Evolutionary conservation across 2,797 vertebrate genomes (phyloP), one percentile per base, ranked within the genome.

Genomic region (Microhierax caerulescens): DNA sequence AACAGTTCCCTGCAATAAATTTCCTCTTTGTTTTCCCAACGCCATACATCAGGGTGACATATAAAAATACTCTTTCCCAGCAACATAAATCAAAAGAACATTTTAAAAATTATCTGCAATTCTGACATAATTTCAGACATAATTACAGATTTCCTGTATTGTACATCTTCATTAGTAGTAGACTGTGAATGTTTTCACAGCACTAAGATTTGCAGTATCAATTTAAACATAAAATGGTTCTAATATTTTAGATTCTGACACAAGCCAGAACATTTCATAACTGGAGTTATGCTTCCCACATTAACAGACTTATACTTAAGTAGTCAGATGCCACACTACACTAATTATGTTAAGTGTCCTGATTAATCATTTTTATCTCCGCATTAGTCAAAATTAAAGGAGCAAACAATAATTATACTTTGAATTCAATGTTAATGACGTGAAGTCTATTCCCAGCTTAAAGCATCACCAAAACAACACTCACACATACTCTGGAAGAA

Each of bases 331-430:
- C 37, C 57, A 95, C 48, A 51, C 41, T 84, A 43, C 59, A 90
- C 81, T 89, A 87, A 93, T 95, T 94, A 95, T 9, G 10, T 78
- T 72, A 86, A 51, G 64, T 78, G 77, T 95, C 68, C 19, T 3
- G 3, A 95, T 89, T 82, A 96, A 94, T 93, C 68, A 94, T 94
- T 92, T 95, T 96, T 85, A 74, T 88, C 86, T 94, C 84, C 23
- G 69, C 64, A 91, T 87, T 70, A 96, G 84, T 80, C 90, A 88
- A 92, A 96, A 92, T 85, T 92, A 95, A 89, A 77, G 70, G 79
- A 83, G 78, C 64, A 95, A 96, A 83, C 81, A 85, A 83, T 50
- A 88, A 80, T 64, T 63, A 13, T 61, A 60, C 68, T 83, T 92
- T 85, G 13, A 60, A 92, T 57, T 47, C 92, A 74, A 24, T 0